Percentiles rank a stretch among this genome's conserved stretches.
These are phyloP conservation scores for Drosophila insularis DNA, from an alignment of 1,140 invertebrate species.

Conservation along the genomic window DNA sequence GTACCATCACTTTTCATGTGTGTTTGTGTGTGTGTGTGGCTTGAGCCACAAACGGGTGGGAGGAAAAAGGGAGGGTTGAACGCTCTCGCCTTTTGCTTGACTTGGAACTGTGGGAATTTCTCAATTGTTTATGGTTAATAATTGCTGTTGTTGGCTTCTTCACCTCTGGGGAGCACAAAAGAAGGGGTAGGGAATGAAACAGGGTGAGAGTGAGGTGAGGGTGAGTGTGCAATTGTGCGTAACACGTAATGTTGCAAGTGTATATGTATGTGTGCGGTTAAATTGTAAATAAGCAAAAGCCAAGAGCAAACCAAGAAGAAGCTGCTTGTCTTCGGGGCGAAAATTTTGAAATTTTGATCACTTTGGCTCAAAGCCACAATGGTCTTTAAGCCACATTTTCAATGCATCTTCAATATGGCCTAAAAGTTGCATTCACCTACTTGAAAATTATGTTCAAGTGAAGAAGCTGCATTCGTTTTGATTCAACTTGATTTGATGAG, in stretches of 20 bases:
- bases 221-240: conserved; percentile 75
- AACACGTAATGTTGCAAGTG: conserved; percentile 43
- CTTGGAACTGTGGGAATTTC: conserved; percentile 73
- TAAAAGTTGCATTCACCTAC: background rate
- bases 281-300: conserved; percentile 48
- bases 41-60: background rate
- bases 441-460: background rate
- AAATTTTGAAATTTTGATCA: conserved; percentile 14
- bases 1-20: background rate
- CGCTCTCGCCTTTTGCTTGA: conserved; percentile 24
- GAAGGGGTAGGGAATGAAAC: conserved; percentile 8
- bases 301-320: conserved; percentile 7
- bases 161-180: conserved; percentile 41
- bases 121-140: conserved; percentile 79
- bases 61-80: conserved; percentile 45
- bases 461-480: conserved; percentile 3
- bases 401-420: background rate
- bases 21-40: background rate
- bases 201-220: background rate
- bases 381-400: background rate
- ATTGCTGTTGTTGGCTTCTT: conserved; percentile 79
- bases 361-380: conserved; percentile 10
- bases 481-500: background rate
- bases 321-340: conserved; percentile 19
- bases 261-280: conserved; percentile 57